Percentiles rank a stretch among this genome's conserved stretches.
Conservation (phyloP, 2,888 invertebrate genomes). For the Drosophila koepferae region DNA sequence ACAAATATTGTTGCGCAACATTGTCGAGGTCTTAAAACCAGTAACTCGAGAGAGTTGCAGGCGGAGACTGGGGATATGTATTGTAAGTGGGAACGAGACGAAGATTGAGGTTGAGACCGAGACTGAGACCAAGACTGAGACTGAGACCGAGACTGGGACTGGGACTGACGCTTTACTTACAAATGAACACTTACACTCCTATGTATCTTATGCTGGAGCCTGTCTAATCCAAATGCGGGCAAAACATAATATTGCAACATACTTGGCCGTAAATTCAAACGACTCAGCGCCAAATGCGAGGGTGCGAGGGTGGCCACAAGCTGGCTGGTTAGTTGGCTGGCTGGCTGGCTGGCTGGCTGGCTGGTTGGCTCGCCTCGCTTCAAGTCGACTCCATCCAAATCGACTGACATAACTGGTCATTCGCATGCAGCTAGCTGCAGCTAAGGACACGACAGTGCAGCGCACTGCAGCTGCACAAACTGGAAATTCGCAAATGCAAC, state of each 20-base stretch:
- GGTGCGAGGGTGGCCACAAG: slow-evolving; percentile 72
- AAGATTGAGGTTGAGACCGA: slow-evolving; percentile 8
- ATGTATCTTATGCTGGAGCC: slow-evolving; percentile 46
- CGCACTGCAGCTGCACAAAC: slow-evolving; percentile 73
- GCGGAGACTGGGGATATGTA: slow-evolving; percentile 30
- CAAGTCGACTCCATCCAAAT: slow-evolving; percentile 58
- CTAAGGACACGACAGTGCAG: slow-evolving; percentile 73
- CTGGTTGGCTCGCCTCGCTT: slow-evolving; percentile 59
- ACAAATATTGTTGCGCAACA: slow-evolving; percentile 76
- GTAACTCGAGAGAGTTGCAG: slow-evolving; percentile 47
- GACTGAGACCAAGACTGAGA: slow-evolving; percentile 15
- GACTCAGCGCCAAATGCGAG: slow-evolving; percentile 66
- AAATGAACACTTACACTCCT: slow-evolving; percentile 44
- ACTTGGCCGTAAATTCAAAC: slow-evolving; percentile 71
- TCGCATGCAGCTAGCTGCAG: slow-evolving; percentile 61
- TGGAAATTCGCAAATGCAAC: slow-evolving; percentile 69
- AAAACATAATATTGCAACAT: slow-evolving; percentile 76
- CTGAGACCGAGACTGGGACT: slow-evolving; percentile 1
- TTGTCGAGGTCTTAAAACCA: slow-evolving; percentile 50
- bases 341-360: slow-evolving; percentile 1
- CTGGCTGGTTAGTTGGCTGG: slow-evolving; percentile 1
- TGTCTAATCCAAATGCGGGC: slow-evolving; percentile 80
- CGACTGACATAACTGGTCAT: slow-evolving; percentile 78
- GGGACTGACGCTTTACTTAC: slow-evolving; percentile 52
- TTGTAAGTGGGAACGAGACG: slow-evolving; percentile 31